Conservation (phyloP, 2,797 vertebrate genomes). For the Amazona finschi region DNA sequence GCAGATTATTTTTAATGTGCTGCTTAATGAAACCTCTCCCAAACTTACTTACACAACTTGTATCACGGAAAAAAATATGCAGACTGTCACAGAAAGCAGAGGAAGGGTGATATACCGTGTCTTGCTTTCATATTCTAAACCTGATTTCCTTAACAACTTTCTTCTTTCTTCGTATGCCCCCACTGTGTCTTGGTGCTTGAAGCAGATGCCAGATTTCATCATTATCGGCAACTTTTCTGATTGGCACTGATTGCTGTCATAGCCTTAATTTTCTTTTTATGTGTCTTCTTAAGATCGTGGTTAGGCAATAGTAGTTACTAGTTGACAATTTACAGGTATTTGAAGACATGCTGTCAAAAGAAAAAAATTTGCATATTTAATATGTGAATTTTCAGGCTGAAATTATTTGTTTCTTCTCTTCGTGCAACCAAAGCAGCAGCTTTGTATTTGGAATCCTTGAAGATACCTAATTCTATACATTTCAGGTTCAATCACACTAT, state of each 20-base stretch:
- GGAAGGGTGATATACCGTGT: not conserved
- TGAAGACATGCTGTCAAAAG: not conserved
- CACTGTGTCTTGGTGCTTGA: constrained; percentile 7
- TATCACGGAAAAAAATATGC: not conserved
- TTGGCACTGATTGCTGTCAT: not conserved
- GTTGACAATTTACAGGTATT: not conserved
- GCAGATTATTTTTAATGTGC: not conserved
- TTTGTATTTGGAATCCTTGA: not conserved
- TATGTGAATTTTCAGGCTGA: not conserved
- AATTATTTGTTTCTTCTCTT: not conserved
- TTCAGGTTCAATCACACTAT: not conserved
- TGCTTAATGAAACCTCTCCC: not conserved
- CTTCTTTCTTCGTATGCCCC: not conserved
- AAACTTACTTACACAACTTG: not conserved
- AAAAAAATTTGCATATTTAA: not conserved
- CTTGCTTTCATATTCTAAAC: not conserved
- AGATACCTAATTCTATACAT: not conserved
- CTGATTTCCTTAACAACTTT: not conserved
- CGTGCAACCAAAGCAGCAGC: not conserved
- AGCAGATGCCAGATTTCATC: not conserved
- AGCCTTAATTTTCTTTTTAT: constrained; percentile 30
- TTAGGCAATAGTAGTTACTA: not conserved
- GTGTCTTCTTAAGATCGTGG: not conserved
- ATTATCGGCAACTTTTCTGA: not conserved
- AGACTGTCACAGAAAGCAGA: not conserved